Conservation (phyloP, 2,797 vertebrate species). For the Craterocephalus amniculus region DNA sequence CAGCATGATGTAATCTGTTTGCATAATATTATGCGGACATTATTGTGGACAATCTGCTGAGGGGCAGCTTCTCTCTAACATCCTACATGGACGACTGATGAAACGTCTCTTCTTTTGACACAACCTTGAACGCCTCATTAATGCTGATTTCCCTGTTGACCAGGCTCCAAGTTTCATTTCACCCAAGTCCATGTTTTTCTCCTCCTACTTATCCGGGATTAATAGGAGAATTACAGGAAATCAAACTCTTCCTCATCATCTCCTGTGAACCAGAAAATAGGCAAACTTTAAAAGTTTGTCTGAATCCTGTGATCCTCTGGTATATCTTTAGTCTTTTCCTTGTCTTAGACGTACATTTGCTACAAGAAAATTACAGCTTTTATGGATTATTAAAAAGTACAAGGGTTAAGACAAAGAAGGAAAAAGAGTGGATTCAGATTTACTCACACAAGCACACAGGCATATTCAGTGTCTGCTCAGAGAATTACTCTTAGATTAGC, state of each 20-base stretch:
- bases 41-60: background rate
- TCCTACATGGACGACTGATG: background rate
- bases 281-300: slow-evolving; percentile 10
- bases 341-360: background rate
- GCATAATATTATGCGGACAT: background rate
- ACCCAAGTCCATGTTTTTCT: background rate
- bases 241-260: slow-evolving; percentile 7
- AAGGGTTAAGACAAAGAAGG: too few relatives aligned
- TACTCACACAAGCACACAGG: slow-evolving; percentile 14
- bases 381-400: too few relatives aligned
- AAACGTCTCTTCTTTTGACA: slow-evolving; percentile 20
- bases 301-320: slow-evolving; percentile 16
- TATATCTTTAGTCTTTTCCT: background rate
- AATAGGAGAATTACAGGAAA: slow-evolving; percentile 8
- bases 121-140: slow-evolving; percentile 40
- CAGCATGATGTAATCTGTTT: background rate
- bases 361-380: too few relatives aligned
- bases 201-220: slow-evolving; percentile 8
- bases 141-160: slow-evolving; percentile 13
- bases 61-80: background rate
- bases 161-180: slow-evolving; percentile 10
- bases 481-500: background rate
- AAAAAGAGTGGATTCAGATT: slow-evolving; percentile 9
- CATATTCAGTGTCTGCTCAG: background rate
- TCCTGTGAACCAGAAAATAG: slow-evolving; percentile 17